Conservation (phyloP, 1,140 invertebrate species). For the Antheraea pernyi region DNA sequence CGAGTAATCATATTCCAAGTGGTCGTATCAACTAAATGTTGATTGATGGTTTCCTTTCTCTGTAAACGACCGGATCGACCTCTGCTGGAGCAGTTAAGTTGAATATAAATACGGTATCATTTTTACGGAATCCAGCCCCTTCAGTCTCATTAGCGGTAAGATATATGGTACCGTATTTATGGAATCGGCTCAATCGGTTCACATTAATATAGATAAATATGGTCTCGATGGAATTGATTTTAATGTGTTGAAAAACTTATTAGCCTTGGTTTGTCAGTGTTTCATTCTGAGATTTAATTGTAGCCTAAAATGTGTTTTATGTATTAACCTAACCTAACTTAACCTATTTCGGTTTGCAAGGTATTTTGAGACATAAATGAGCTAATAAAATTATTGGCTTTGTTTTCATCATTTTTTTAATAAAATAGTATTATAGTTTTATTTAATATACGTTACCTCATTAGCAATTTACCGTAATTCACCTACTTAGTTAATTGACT, state of each 20-base stretch:
- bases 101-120: constrained; percentile 29
- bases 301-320: not conserved
- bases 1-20: constrained; percentile 62
- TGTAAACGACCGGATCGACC: constrained; percentile 53
- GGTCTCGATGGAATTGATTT: not conserved
- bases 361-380: too few species aligned
- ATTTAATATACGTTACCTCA: too few species aligned
- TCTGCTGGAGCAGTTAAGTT: constrained; percentile 40
- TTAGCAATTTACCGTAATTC: too few species aligned
- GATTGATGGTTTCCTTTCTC: constrained; percentile 64
- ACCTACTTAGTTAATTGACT: too few species aligned
- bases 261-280: not conserved
- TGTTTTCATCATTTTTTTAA: too few species aligned
- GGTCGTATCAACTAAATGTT: constrained; percentile 67
- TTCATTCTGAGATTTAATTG: not conserved
- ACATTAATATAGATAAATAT: not conserved
- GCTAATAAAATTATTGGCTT: too few species aligned
- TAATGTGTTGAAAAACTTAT: not conserved
- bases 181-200: not conserved
- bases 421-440: too few species aligned
- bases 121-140: constrained; percentile 25
- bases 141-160: constrained; percentile 14
- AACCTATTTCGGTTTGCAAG: too few species aligned
- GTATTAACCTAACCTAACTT: too few species aligned
- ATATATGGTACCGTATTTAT: not conserved